Conservation (phyloP, 2,113 vertebrate genomes). For the Megaceryle torquata region DNA sequence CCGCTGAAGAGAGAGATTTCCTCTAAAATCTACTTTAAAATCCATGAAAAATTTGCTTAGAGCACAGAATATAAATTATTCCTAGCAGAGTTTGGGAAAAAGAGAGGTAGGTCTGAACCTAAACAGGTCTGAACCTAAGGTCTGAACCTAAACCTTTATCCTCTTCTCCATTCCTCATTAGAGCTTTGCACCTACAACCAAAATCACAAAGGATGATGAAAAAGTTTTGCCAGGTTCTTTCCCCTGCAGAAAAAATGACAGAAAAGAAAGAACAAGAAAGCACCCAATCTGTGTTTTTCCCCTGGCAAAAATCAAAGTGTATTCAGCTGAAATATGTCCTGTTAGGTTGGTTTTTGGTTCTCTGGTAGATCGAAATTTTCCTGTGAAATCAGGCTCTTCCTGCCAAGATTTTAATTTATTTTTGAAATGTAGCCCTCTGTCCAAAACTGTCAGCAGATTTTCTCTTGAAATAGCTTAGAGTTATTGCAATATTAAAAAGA, state of each 20-base stretch:
- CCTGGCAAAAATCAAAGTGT: background rate
- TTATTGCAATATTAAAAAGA: conserved; percentile 62
- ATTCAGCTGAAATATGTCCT: background rate
- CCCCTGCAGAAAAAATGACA: background rate
- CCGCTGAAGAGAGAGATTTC: background rate
- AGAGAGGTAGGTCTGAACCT: background rate
- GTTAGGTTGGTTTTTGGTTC: background rate
- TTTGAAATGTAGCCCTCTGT: background rate
- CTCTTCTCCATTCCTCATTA: background rate
- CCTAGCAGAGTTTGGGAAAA: background rate
- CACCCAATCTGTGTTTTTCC: background rate
- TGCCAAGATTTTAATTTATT: conserved; percentile 46
- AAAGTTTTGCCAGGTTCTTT: background rate
- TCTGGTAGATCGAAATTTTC: background rate
- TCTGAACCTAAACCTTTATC: background rate
- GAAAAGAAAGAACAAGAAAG: background rate
- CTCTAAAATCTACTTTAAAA: background rate
- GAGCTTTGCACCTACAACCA: background rate
- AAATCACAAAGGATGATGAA: fast-evolving
- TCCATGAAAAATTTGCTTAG: background rate
- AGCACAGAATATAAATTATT: background rate
- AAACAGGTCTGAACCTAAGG: background rate
- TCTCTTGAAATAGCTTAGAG: background rate
- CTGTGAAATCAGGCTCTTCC: background rate
- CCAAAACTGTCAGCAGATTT: conserved; percentile 1